Evolutionary conservation across 2,113 vertebrate species (phyloP).

Genomic region (Acrocephalus kingi): DNA sequence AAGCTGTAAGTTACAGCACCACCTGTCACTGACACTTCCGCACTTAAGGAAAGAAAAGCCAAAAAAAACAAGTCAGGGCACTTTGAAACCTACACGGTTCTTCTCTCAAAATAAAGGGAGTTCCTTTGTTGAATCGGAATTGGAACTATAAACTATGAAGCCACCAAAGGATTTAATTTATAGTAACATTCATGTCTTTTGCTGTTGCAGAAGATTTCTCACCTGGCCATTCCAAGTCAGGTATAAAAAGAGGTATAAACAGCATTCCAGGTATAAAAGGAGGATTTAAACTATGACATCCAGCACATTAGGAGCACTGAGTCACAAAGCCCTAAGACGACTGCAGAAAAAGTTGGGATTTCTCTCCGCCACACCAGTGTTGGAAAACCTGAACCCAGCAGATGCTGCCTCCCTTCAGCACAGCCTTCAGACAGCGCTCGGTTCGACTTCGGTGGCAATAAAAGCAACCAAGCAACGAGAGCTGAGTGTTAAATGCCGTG

Average conservation of each 20-base stretch:
- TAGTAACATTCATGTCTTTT: not conserved
- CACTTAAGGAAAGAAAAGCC: not conserved
- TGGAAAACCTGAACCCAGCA: not conserved
- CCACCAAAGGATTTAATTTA: not conserved
- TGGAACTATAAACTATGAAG: not conserved
- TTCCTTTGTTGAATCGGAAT: not conserved
- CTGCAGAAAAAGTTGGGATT: not conserved
- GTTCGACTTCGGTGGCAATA: no score
- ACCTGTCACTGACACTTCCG: not conserved
- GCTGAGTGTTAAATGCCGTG: not conserved
- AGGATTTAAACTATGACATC: not conserved
- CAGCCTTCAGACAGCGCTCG: not conserved
- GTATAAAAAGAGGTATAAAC: not conserved
- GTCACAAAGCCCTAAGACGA: not conserved
- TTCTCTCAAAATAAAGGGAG: not conserved
- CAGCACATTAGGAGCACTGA: not conserved
- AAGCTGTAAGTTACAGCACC: not conserved
- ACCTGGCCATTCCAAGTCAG: no score
- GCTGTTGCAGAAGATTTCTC: not conserved
- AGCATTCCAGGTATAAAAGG: not conserved
- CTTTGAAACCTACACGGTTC: rapidly evolving
- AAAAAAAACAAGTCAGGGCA: not conserved
- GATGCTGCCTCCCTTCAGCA: not conserved
- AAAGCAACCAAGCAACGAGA: not conserved
- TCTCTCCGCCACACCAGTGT: not conserved